Percentiles rank a stretch among this genome's conserved stretches.
These are phyloP conservation scores for Polydrusus cervinus DNA, from an alignment of 2,888 invertebrate species.

Conservation along the genomic window DNA sequence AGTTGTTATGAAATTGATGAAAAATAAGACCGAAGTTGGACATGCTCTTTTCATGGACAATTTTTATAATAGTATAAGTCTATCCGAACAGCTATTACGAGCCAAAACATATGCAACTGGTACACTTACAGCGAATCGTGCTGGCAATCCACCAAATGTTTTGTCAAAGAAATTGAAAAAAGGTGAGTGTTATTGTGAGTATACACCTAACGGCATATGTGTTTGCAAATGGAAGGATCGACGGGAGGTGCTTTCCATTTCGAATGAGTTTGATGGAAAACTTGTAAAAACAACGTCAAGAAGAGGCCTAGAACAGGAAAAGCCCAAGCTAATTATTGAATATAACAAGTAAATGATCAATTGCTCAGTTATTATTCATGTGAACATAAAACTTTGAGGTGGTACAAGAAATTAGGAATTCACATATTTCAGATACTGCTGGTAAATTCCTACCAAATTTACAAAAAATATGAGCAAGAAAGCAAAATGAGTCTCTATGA, in stretches of 20 bases:
- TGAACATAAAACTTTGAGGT: constrained; percentile 53
- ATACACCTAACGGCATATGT: constrained; percentile 39
- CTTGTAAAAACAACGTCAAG: constrained; percentile 26
- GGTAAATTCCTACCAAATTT: neutral
- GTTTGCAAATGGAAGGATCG: constrained; percentile 57
- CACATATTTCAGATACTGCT: constrained; percentile 2
- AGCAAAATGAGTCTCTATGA: constrained; percentile 19
- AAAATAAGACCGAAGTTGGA: constrained; percentile 40
- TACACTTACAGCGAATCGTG: constrained; percentile 44
- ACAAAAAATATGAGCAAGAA: constrained; percentile 2
- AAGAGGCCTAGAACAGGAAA: constrained; percentile 13
- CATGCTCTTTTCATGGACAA: constrained; percentile 46
- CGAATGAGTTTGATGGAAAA: constrained; percentile 53
- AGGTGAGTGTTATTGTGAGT: constrained; percentile 45
- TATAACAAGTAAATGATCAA: constrained; percentile 51
- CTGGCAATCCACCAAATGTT: constrained; percentile 40
- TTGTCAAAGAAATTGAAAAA: constrained; percentile 49
- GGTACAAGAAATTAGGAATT: constrained; percentile 39
- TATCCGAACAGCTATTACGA: constrained; percentile 16
- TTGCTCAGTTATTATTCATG: constrained; percentile 49
- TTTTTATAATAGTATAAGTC: constrained; percentile 6
- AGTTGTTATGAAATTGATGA: constrained; percentile 34
- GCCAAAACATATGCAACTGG: constrained; percentile 56
- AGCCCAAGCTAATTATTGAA: constrained; percentile 36
- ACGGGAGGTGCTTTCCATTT: constrained; percentile 55